phyloP scores from a whole-genome alignment of 2,113 vertebrate genomes.

The Ochotona curzoniae region DNA sequence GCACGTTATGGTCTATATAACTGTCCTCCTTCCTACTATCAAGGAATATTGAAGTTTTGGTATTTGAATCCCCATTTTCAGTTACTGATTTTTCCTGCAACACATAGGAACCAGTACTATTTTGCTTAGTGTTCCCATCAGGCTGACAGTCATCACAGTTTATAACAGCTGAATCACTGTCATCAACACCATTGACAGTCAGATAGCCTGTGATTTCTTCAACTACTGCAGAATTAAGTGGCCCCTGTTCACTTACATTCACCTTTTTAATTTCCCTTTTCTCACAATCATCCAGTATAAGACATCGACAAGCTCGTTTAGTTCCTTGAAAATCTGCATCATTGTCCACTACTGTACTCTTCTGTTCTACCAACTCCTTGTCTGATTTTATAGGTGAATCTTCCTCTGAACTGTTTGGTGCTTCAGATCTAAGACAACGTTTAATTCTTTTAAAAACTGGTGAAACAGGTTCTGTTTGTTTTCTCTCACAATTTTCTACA shows the following conservation, averaged over 20 bases:
- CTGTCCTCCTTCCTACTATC: slow-evolving; percentile 91
- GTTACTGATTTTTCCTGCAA: slow-evolving; percentile 88
- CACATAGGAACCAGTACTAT: slow-evolving; percentile 82
- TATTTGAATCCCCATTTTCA: slow-evolving; percentile 87
- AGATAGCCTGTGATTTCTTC: slow-evolving; percentile 87
- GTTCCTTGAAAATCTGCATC: slow-evolving; percentile 88
- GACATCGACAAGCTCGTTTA: slow-evolving; percentile 89
- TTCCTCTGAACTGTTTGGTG: slow-evolving; percentile 91
- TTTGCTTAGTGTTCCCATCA: slow-evolving; percentile 85
- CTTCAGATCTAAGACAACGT: slow-evolving; percentile 93
- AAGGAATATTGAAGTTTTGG: slow-evolving; percentile 87
- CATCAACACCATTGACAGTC: slow-evolving; percentile 93
- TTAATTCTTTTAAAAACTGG: slow-evolving; percentile 95
- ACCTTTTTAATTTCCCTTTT: slow-evolving; percentile 91
- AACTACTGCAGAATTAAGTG: slow-evolving; percentile 84
- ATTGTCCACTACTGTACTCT: slow-evolving; percentile 88
- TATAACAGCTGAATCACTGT: slow-evolving; percentile 88
- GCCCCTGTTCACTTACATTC: slow-evolving; percentile 86
- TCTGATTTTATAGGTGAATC: slow-evolving; percentile 87
- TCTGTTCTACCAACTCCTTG: slow-evolving; percentile 87
- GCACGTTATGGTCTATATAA: slow-evolving; percentile 94
- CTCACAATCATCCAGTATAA: slow-evolving; percentile 90
- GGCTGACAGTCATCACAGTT: slow-evolving; percentile 89
- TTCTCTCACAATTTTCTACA: slow-evolving; percentile 91
- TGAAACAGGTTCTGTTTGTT: slow-evolving; percentile 86